Conservation (phyloP, 2,888 invertebrate species). For the Drosophila cracens region DNA sequence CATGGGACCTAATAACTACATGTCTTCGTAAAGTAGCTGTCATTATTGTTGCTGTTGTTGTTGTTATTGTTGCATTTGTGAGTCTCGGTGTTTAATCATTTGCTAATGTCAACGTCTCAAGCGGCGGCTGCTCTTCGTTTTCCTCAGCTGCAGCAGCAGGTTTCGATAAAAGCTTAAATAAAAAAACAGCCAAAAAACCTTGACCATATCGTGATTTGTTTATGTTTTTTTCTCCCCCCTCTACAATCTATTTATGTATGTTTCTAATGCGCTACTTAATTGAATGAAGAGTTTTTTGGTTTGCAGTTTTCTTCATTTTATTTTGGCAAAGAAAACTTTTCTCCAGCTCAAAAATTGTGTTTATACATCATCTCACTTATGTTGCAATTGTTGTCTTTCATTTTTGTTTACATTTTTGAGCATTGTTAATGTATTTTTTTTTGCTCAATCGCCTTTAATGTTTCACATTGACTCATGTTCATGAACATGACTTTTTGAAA, state of each 20-base stretch:
- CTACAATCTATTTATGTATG: constrained; percentile 30
- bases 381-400: constrained; percentile 2
- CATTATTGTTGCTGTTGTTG: constrained; percentile 20
- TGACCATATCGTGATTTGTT: constrained; percentile 68
- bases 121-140: constrained; percentile 40
- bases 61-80: constrained; percentile 46
- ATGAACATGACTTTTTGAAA: constrained; percentile 67
- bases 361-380: constrained; percentile 11
- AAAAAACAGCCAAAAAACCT: constrained; percentile 58
- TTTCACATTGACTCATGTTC: constrained; percentile 51
- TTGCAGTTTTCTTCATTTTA: background rate
- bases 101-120: constrained; percentile 63
- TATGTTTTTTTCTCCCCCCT: constrained; percentile 13
- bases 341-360: constrained; percentile 3
- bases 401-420: constrained; percentile 10
- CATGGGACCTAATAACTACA: constrained; percentile 27
- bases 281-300: constrained; percentile 15
- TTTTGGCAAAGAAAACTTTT: constrained; percentile 35
- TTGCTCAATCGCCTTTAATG: constrained; percentile 30
- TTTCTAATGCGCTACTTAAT: constrained; percentile 43
- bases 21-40: constrained; percentile 44
- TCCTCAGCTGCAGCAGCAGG: constrained; percentile 66
- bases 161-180: constrained; percentile 39
- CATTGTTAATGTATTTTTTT: constrained; percentile 29
- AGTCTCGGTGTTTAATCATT: constrained; percentile 53